These are phyloP conservation scores for Xylota segnis DNA, from an alignment of 2,888 invertebrate genomes.

Conservation along the genomic window DNA sequence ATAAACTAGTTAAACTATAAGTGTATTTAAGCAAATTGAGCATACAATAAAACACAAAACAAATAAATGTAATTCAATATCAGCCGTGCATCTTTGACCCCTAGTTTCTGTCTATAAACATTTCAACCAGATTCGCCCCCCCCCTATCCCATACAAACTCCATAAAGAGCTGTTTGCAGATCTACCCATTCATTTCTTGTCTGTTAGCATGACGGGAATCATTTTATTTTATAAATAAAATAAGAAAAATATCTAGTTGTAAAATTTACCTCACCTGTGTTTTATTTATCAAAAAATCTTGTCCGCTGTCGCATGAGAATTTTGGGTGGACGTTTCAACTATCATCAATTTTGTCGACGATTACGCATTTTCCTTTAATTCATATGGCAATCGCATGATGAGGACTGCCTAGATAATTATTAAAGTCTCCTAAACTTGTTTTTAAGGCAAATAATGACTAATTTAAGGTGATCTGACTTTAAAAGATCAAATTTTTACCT, in stretches of 20 bases:
- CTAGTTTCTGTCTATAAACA: slow-evolving; percentile 15
- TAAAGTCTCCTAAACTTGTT: too few relatives aligned
- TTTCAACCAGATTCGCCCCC: background rate
- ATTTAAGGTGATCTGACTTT: too few relatives aligned
- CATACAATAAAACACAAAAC: slow-evolving; percentile 7
- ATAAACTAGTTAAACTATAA: slow-evolving; percentile 55
- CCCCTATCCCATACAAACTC: slow-evolving; percentile 10
- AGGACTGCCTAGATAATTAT: too few relatives aligned
- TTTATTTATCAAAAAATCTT: slow-evolving; percentile 25
- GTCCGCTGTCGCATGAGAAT: too few relatives aligned
- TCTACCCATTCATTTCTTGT: slow-evolving; percentile 38
- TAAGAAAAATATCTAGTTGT: slow-evolving; percentile 65
- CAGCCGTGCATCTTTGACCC: slow-evolving; percentile 1
- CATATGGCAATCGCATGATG: too few relatives aligned
- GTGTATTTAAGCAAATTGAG: slow-evolving; percentile 31
- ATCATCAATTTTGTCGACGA: too few relatives aligned
- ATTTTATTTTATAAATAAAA: slow-evolving; percentile 76
- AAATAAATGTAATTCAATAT: slow-evolving; percentile 8
- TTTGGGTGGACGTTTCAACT: too few relatives aligned
- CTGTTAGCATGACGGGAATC: slow-evolving; percentile 40
- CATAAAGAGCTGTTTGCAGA: slow-evolving; percentile 47
- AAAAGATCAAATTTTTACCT: too few relatives aligned
- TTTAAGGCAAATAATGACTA: too few relatives aligned
- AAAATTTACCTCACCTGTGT: slow-evolving; percentile 52
- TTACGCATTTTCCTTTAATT: too few relatives aligned